These are phyloP conservation scores for Andrena bicolor DNA, from an alignment of 2,888 invertebrate genomes.

Conservation along the genomic window DNA sequence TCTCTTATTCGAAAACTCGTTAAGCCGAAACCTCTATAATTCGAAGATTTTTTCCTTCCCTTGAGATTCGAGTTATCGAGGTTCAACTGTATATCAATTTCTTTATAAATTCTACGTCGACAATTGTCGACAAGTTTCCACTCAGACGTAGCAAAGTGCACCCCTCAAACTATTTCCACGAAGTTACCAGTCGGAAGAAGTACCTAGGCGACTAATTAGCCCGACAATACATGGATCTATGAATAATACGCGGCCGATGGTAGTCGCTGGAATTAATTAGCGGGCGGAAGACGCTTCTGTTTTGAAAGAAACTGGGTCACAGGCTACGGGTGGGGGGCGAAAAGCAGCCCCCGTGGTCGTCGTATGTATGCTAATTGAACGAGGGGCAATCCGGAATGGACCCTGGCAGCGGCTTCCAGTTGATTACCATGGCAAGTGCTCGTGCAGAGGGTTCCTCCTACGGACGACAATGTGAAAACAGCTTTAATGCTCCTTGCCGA, in stretches of 20 bases:
- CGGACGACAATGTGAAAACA: constrained; percentile 66
- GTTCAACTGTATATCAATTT: too few species aligned
- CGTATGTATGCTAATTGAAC: constrained; percentile 73
- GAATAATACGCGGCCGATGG: constrained; percentile 7
- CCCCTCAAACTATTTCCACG: too few species aligned
- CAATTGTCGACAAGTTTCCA: too few species aligned
- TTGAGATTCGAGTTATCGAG: too few species aligned
- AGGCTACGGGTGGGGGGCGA: constrained; percentile 4
- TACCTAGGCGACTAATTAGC: neutral
- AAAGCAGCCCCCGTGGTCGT: constrained; percentile 50
- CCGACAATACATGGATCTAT: neutral
- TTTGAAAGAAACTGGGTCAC: constrained; percentile 64
- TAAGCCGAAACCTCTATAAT: too few species aligned
- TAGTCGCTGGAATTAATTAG: constrained; percentile 62
- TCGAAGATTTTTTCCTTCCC: too few species aligned
- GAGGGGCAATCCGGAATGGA: constrained; percentile 67
- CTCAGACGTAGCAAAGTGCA: too few species aligned
- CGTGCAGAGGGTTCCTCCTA: constrained; percentile 40
- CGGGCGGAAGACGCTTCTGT: constrained; percentile 44
- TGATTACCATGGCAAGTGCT: constrained; percentile 68
- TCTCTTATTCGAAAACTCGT: too few species aligned
- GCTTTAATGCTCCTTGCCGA: constrained; percentile 56
- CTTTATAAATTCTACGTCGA: too few species aligned
- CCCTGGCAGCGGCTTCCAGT: constrained; percentile 64
- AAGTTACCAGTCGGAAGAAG: neutral